phyloP scores from a whole-genome alignment of 2,797 vertebrate species.

The Pagetopsis macropterus region DNA sequence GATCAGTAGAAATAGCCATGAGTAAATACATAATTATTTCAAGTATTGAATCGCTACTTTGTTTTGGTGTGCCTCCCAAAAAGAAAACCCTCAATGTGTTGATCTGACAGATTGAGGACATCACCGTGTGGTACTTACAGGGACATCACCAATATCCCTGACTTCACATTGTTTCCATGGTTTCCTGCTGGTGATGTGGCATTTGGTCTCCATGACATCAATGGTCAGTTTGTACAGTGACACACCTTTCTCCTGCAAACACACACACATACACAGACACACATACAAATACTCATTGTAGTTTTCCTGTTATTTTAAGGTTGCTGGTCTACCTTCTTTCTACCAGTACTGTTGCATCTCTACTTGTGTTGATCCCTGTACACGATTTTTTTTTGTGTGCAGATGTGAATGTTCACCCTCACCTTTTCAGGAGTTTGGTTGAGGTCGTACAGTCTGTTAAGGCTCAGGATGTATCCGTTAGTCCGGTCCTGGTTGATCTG shows the following conservation, averaged over 20 bases:
- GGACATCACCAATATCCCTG: slow-evolving; percentile 45
- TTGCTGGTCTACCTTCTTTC: background rate
- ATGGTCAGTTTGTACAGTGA: slow-evolving; percentile 67
- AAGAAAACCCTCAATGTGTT: no score
- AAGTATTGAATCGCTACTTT: no score
- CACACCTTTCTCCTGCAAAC: slow-evolving; percentile 46
- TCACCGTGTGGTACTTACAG: slow-evolving; percentile 58
- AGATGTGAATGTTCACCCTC: background rate
- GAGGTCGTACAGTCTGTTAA: slow-evolving; percentile 72
- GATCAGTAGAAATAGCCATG: no score
- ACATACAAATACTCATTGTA: background rate
- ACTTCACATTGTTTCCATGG: slow-evolving; percentile 76
- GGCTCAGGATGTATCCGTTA: slow-evolving; percentile 62
- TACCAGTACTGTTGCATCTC: background rate
- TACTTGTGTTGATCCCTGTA: background rate
- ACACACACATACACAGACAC: slow-evolving; percentile 12
- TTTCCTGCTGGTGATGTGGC: slow-evolving; percentile 76
- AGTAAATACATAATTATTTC: no score
- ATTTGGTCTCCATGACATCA: slow-evolving; percentile 80
- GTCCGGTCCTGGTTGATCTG: slow-evolving; percentile 70
- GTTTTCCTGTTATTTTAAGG: background rate
- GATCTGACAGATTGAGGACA: background rate
- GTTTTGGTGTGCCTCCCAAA: background rate
- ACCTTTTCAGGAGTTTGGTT: slow-evolving; percentile 52
- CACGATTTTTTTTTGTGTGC: background rate